phyloP scores from a whole-genome alignment of 30 jellyfish, hydroid and myxozoan species.

The Cassiopea andromeda region DNA sequence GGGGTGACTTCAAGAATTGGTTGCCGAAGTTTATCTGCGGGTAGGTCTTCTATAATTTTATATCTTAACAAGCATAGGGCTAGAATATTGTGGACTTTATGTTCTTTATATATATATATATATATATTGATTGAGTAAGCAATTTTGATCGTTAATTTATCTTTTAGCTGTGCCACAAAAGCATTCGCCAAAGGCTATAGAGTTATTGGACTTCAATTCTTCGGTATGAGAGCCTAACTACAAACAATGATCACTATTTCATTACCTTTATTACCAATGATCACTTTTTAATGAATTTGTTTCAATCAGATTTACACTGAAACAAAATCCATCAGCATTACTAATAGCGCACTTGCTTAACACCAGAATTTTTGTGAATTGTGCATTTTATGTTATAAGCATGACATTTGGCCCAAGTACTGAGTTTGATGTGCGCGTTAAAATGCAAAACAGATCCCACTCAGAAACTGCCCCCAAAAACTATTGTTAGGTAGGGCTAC shows the following conservation, averaged over 20 bases:
- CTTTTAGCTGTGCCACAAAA: constrained; percentile 70
- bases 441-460: no score
- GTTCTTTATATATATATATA: no score
- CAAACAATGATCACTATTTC: no score
- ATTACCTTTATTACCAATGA: no score
- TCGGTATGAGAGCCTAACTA: constrained; percentile 19
- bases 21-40: constrained; percentile 68
- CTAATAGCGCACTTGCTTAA: not conserved
- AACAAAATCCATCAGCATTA: not conserved
- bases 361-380: not conserved
- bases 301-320: not conserved
- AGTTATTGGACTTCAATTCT: constrained; percentile 81
- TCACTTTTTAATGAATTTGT: not conserved
- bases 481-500: no score
- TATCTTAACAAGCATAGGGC: no score
- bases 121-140: no score
- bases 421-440: no score
- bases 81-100: no score
- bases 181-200: constrained; percentile 64
- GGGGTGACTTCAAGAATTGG: constrained; percentile 40
- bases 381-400: not conserved
- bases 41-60: constrained; percentile 25
- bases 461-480: no score
- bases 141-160: no score
- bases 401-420: not conserved